Evolutionary conservation across 2,888 invertebrate genomes (phyloP), one percentile per base, ranked within the genome.

Genomic region (Patella ulyssiponensis): DNA sequence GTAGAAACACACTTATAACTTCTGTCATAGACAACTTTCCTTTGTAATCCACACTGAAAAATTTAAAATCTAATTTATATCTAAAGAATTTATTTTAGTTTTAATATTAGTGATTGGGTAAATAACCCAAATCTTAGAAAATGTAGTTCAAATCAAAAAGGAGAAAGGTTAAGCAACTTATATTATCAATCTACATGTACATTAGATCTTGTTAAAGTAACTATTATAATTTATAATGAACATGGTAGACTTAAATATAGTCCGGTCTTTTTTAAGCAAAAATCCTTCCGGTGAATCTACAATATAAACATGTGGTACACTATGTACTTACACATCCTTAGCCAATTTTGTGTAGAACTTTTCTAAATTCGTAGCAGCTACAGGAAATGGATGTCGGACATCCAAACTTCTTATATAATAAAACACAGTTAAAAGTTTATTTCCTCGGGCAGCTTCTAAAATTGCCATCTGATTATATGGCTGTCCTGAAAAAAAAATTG

Each of bases 401-500:
- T 96, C 94, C 84, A 96, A 94, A 83, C 96, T 95, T 82, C 96
- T 94, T 79, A 96, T 95, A 92, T 97, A 96, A 93, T 96, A 96
- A 93, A 96, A 97, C 77, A 96, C 95, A 3, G 96, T 96, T 75
- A 95, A 95, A 81, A 97, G 93, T 87, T 95, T 95, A 88, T 96
- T 91, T 23, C 95, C 95, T 83, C 95, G 94, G 56, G 95, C 95
- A 84, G 96, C 95, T 91, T 96, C 95, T 82, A 97, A 93, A 72
- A 97, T 93, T 74, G 96, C 93, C 88, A 97, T 93, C 92, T 97
- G 96, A 92, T 97, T 97, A 92, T 96, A 97, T 0, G 97, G 96
- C 91, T 97, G 97, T 7, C 97, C 97, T 91, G 80, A n/a, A 83
- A 81, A 77, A 71, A 15, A 77, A 17, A 54, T 15, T n/a, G 14